A percentile compares a stretch with the other conserved stretches of the same genome.
These are phyloP conservation scores for Sebastes glaucus DNA, from an alignment of 2,797 vertebrate species.

Conservation along the genomic window DNA sequence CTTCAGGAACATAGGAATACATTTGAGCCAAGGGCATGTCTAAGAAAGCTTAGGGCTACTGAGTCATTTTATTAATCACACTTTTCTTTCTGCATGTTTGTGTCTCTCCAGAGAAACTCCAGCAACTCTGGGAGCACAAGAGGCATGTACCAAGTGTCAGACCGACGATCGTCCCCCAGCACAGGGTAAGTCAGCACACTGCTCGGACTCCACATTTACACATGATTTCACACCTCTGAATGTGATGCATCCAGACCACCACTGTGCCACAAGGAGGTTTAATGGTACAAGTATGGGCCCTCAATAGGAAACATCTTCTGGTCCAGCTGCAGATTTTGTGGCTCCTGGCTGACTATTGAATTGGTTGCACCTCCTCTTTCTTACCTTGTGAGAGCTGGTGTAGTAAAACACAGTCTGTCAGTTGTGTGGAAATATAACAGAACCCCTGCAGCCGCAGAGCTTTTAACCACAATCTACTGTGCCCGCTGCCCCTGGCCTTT, in stretches of 20 bases:
- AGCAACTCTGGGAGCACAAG: slow-evolving; percentile 83
- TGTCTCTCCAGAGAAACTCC: slow-evolving; percentile 81
- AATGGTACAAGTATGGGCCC: neutral
- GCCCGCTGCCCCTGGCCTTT: neutral
- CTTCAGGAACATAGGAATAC: neutral
- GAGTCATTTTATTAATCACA: neutral
- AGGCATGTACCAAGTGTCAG: slow-evolving; percentile 86
- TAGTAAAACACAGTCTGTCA: slow-evolving; percentile 33
- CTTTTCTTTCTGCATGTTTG: slow-evolving; percentile 6
- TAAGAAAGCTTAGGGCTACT: neutral
- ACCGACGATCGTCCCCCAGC: slow-evolving; percentile 84
- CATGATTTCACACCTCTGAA: slow-evolving; percentile 1
- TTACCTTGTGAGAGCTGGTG: slow-evolving; percentile 2
- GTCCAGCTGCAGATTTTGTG: slow-evolving; percentile 2
- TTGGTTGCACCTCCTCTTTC: slow-evolving; percentile 21
- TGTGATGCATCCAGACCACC: neutral
- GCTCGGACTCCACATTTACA: neutral
- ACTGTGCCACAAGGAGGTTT: neutral
- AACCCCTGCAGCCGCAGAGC: neutral
- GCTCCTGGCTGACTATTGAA: slow-evolving; percentile 8
- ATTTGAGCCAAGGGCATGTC: neutral
- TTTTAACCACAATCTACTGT: slow-evolving; percentile 4
- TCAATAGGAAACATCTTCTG: neutral
- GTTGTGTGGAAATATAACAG: slow-evolving; percentile 20
- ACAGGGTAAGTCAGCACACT: slow-evolving; percentile 77